Evolutionary conservation across 2,888 invertebrate genomes (phyloP), one percentile per base, ranked within the genome.

Genomic region (Amiota minor): DNA sequence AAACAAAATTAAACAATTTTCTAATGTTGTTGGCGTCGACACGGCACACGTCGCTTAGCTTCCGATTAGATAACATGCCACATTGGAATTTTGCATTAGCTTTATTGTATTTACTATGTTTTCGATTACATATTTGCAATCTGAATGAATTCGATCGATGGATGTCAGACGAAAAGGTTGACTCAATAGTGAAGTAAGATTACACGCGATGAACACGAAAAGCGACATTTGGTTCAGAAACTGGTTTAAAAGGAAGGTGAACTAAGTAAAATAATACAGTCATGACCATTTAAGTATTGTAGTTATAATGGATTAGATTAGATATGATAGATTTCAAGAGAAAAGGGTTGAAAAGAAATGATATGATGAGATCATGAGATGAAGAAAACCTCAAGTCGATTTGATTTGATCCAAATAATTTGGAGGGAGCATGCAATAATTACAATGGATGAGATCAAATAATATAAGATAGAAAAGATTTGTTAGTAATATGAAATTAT

Each of bases 1-100:
- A 4, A 35, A 35, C 35, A 35, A 35, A 35, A 35, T 35, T 35
- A 6, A 35, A 18, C 16, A 59, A 59, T 59, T n/a, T 50, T n/a
- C 56, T 18, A 59, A 59, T 62, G 62, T 16, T 65, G 47, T 6
- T 65, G 65, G 65, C 47, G 65, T 59, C 18, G 35, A 20, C 56
- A 1, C 56, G 18, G n/a, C 56, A 56, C 56, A 16, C 35, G 35
- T 53, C 14, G 18, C 45, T 50, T 53, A 14, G 45, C 68, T 50
- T 67, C 72, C 71, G 73, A 74, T 77, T 64, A 81, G 82, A 82
- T 83, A 76, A 79, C 77, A 76, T 79, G 74, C 84, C 86, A 85
- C 80, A 81, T 83, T 83, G 82, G 86, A 68, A 72, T 74, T 77
- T 59, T 73, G 71, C 67, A 68, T 53, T 68, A 50, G 69, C 49